Percentiles rank a stretch among this genome's conserved stretches.
These are phyloP conservation scores for Antitype chi DNA, from an alignment of 2,888 invertebrate species.

Conservation along the genomic window DNA sequence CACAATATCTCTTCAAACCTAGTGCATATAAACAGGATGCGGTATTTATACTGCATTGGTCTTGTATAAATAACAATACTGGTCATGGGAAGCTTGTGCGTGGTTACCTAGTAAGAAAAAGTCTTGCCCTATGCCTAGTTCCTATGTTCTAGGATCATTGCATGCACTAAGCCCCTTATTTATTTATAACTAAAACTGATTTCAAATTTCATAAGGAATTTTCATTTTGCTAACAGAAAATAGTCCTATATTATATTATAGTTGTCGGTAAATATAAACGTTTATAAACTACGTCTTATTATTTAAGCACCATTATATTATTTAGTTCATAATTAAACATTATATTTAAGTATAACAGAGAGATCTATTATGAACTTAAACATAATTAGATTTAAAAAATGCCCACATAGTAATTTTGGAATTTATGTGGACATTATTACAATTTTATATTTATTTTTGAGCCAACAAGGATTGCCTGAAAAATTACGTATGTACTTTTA, in stretches of 20 bases:
- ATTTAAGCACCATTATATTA: slow-evolving; percentile 66
- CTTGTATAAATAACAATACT: background rate
- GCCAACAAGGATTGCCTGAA: background rate
- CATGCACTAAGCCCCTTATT: background rate
- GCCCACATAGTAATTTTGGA: slow-evolving; percentile 29
- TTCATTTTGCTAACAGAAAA: slow-evolving; percentile 16
- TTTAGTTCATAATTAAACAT: slow-evolving; percentile 55
- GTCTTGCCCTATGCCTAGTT: slow-evolving; percentile 15
- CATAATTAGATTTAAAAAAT: slow-evolving; percentile 48
- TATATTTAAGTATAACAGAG: slow-evolving; percentile 56
- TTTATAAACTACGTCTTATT: slow-evolving; percentile 57
- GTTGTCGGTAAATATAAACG: slow-evolving; percentile 53
- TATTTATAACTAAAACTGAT: slow-evolving; percentile 10
- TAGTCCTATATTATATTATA: slow-evolving; percentile 24
- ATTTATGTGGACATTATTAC: slow-evolving; percentile 7
- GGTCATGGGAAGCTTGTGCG: slow-evolving; percentile 37
- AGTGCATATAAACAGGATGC: slow-evolving; percentile 27
- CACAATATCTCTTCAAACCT: background rate
- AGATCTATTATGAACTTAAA: slow-evolving; percentile 58
- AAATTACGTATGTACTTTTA: slow-evolving; percentile 31
- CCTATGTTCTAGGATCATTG: slow-evolving; percentile 6
- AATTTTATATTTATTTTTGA: slow-evolving; percentile 14
- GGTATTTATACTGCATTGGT: background rate
- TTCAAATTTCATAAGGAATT: slow-evolving; percentile 17
- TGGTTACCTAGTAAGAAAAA: slow-evolving; percentile 19